These are phyloP conservation scores for Spilosoma lubricipeda DNA, from an alignment of 2,888 invertebrate species.

Conservation along the genomic window DNA sequence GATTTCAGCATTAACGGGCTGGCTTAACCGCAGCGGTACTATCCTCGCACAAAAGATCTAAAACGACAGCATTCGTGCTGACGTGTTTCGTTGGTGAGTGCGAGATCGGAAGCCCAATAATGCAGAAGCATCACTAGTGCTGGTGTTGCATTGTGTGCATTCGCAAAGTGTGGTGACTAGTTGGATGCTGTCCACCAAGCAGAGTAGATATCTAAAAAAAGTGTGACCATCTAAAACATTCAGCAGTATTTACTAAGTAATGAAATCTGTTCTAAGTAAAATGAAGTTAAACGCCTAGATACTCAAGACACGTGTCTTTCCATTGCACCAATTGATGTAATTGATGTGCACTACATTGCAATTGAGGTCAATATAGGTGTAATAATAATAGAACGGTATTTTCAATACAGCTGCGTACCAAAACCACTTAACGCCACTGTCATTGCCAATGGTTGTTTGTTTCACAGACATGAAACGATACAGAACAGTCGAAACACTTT, in stretches of 20 bases:
- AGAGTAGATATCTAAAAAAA: no score
- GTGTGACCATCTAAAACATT: no score
- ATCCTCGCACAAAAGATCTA: no score
- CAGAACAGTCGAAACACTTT: background rate
- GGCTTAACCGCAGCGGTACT: no score
- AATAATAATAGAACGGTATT: background rate
- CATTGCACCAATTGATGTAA: constrained; percentile 6
- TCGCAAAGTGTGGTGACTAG: no score
- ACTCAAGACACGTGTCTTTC: background rate
- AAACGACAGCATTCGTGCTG: no score
- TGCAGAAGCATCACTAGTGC: no score
- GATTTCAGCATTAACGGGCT: no score
- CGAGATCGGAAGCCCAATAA: no score
- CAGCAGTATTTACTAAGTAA: background rate
- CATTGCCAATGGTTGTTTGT: constrained; percentile 3
- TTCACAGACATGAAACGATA: background rate
- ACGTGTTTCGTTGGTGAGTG: no score
- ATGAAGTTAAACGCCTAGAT: background rate
- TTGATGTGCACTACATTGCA: constrained; percentile 6
- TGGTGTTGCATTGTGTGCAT: no score
- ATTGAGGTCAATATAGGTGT: constrained; percentile 12
- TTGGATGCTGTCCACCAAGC: no score
- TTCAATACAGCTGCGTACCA: background rate
- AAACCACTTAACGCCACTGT: constrained; percentile 6
- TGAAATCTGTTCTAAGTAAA: background rate